A percentile compares a stretch with the other conserved stretches of the same genome.
Conservation (phyloP, 2,113 vertebrate species). For the Nycticryphes semicollaris region DNA sequence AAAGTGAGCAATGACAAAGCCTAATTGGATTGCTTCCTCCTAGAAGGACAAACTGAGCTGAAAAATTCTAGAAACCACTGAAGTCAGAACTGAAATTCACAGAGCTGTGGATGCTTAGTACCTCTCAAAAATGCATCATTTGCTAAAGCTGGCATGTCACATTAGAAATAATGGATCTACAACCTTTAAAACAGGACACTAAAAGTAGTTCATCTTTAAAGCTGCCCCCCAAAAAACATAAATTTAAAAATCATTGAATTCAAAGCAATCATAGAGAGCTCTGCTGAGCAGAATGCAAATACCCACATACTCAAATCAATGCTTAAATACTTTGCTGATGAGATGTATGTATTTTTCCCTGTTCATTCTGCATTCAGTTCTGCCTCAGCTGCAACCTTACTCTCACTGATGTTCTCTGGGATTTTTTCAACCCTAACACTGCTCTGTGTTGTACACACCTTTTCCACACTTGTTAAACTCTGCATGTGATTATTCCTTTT, state of each 20-base stretch:
- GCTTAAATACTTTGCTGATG: background rate
- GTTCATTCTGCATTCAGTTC: background rate
- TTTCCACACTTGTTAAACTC: background rate
- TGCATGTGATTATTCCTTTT: background rate
- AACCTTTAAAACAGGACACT: background rate
- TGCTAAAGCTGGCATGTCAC: background rate
- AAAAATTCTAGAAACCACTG: background rate
- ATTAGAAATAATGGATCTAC: background rate
- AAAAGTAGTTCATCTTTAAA: background rate
- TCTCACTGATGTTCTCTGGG: background rate
- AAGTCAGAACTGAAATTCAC: background rate
- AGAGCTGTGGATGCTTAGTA: background rate
- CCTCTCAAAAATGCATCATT: background rate
- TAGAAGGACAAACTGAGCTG: background rate
- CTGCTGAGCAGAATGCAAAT: background rate
- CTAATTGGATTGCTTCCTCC: background rate
- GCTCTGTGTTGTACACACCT: background rate
- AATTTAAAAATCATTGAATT: background rate
- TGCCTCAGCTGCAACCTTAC: background rate
- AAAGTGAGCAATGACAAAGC: background rate
- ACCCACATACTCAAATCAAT: background rate
- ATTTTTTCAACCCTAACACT: background rate
- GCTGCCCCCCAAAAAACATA: too few species aligned
- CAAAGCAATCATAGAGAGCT: background rate
- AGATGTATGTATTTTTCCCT: background rate